These are phyloP conservation scores for Zelleria hepariella DNA, from an alignment of 2,888 invertebrate genomes.

Conservation along the genomic window DNA sequence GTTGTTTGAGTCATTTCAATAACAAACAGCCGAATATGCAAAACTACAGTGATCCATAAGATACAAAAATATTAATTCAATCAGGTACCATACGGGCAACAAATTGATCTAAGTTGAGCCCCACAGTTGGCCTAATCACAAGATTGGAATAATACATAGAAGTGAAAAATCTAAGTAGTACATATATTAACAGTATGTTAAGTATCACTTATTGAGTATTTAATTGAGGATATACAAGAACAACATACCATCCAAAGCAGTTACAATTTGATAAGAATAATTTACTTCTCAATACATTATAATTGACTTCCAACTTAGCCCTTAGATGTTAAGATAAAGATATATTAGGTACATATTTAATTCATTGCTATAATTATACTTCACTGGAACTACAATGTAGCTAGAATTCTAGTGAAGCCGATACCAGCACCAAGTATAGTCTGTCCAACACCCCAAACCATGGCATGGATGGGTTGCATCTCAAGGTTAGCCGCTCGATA, in stretches of 20 bases:
- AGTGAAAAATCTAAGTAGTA: neutral
- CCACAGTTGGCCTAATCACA: neutral
- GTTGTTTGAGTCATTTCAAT: neutral
- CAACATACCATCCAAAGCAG: neutral
- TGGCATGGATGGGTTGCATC: constrained; percentile 92
- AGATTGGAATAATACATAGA: neutral
- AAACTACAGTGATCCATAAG: neutral
- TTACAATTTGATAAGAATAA: constrained; percentile 5
- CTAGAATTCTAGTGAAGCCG: constrained; percentile 93
- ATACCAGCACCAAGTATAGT: constrained; percentile 90
- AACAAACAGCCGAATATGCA: neutral
- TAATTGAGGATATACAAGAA: neutral
- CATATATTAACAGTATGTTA: neutral
- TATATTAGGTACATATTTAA: constrained; percentile 12
- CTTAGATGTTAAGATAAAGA: constrained; percentile 10
- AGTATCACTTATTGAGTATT: neutral
- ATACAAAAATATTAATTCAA: neutral
- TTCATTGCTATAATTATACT: constrained; percentile 16
- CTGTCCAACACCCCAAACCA: constrained; percentile 96
- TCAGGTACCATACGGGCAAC: neutral
- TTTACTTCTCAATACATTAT: constrained; percentile 31
- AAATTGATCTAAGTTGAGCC: neutral
- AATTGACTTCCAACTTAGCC: constrained; percentile 38
- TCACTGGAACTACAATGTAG: constrained; percentile 79
- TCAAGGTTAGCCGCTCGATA: constrained; percentile 90